Conservation (phyloP, 1,140 invertebrate genomes). For the Sogatella furcifera region DNA sequence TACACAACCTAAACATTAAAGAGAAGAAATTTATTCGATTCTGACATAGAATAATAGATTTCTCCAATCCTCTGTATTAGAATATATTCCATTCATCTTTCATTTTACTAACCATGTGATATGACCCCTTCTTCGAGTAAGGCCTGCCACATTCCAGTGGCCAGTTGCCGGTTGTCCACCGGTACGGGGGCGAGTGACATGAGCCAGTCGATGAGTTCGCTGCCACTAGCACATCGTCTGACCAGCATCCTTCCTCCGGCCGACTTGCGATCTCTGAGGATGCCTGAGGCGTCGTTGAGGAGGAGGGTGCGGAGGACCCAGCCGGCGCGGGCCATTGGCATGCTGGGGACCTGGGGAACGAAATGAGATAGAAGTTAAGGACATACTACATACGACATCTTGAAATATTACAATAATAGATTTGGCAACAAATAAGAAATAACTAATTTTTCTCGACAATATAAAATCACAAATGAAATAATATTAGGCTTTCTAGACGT, state of each 20-base stretch:
- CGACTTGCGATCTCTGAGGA: conserved; percentile 50
- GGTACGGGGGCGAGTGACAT: conserved; percentile 36
- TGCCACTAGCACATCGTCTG: conserved; percentile 44
- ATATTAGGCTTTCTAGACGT: too few species aligned
- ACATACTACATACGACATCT: too few species aligned
- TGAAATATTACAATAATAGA: too few species aligned
- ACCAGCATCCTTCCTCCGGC: conserved; percentile 40
- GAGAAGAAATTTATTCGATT: too few species aligned
- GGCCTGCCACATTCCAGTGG: conserved; percentile 73
- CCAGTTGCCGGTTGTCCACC: conserved; percentile 54
- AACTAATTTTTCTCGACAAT: neutral
- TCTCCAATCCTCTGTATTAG: too few species aligned
- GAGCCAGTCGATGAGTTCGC: conserved; percentile 72
- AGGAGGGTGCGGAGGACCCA: conserved; percentile 58
- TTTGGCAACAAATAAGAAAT: conserved; percentile 11
- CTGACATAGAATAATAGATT: too few species aligned
- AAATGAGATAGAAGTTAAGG: too few species aligned
- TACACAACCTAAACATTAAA: too few species aligned
- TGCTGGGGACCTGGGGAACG: conserved; percentile 42
- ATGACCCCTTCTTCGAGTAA: conserved; percentile 74
- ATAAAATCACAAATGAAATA: too few species aligned
- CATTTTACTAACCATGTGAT: conserved; percentile 49
- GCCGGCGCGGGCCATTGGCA: conserved; percentile 51
- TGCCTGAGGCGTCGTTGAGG: conserved; percentile 41
- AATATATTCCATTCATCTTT: too few species aligned